Conservation (phyloP, 2,797 vertebrate genomes). For the Etheostoma nigrum region DNA sequence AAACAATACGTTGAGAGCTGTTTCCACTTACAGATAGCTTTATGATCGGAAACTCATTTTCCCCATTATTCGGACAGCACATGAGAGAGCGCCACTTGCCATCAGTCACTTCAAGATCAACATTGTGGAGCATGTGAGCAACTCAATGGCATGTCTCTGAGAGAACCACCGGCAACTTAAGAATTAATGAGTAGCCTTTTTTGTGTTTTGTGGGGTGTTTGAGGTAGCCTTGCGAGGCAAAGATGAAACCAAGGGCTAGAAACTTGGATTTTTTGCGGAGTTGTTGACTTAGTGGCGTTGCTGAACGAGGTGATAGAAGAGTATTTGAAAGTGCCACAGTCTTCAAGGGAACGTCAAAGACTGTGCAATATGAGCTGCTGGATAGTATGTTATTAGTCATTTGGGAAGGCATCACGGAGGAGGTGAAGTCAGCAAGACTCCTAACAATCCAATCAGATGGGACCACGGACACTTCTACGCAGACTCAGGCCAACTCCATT, state of each 20-base stretch:
- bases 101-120: no score
- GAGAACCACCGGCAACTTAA: no score
- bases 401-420: constrained; percentile 21
- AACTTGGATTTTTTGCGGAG: not conserved
- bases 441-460: not conserved
- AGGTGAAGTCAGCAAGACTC: constrained; percentile 1
- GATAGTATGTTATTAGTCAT: constrained; percentile 27
- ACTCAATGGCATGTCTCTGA: no score
- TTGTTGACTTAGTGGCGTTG: not conserved
- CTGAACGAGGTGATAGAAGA: constrained; percentile 3
- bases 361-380: constrained; percentile 11
- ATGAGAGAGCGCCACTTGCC: no score
- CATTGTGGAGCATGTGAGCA: no score
- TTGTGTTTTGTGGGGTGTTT: constrained; percentile 12
- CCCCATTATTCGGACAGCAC: no score
- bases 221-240: constrained; percentile 19
- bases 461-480: no score
- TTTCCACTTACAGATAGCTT: no score
- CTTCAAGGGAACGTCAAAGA: constrained; percentile 25
- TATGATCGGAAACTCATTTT: no score
- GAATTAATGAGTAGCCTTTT: no score
- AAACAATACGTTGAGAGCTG: no score
- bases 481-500: no score
- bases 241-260: constrained; percentile 17
- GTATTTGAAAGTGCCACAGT: constrained; percentile 4